Evolutionary conservation across 2,797 vertebrate genomes (phyloP), one percentile per base, ranked within the genome.

Genomic region (Paratrypauchen microcephalus): DNA sequence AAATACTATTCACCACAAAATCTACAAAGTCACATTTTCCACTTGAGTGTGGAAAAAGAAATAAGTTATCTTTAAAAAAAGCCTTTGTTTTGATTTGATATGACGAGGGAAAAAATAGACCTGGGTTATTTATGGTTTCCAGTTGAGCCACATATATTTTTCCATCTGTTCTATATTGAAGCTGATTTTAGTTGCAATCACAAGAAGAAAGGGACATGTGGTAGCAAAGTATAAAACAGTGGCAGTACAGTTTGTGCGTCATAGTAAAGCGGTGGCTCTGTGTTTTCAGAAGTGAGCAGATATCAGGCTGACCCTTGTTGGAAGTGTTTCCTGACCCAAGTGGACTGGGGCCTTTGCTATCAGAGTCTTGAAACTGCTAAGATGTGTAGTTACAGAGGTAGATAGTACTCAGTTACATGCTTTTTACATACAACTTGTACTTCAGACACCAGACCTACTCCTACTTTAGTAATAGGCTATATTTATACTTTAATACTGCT

Each of bases 21-120:
- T 57, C 68, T 56, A 61, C 24, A 47, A 59, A 64, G 36, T 78
- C 69, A 55, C 1, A 58, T 59, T 79, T 79, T 81, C 82, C 75
- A 52, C 72, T 68, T 64, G 60, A 77, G 45, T 55, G 47, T 55
- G 50, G 72, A 72, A 65, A 30, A 39, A 36, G 18, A 64, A 67
- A 5, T n/a, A 24, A 19, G 16, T 73, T 66, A 76, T 69, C 73
- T 3, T 69, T n/a, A n/a, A 19, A 32, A 47, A 56, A 64, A 65
- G 67, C 5, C n/a, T 72, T 56, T 45, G 15, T 45, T 26, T 41
- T 50, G 60, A 68, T 32, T 65, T 63, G 36, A 63, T 63, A 63
- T 45, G 59, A n/a, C 8, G 11, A 61, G 24, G 59, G 59, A 19
- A 61, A 60, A 61, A 61, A 39, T 60, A 39, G 32, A 39, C 30